These are phyloP conservation scores for Porites lobata DNA, from an alignment of 92 coral and sea anemone genomes.

Conservation along the genomic window DNA sequence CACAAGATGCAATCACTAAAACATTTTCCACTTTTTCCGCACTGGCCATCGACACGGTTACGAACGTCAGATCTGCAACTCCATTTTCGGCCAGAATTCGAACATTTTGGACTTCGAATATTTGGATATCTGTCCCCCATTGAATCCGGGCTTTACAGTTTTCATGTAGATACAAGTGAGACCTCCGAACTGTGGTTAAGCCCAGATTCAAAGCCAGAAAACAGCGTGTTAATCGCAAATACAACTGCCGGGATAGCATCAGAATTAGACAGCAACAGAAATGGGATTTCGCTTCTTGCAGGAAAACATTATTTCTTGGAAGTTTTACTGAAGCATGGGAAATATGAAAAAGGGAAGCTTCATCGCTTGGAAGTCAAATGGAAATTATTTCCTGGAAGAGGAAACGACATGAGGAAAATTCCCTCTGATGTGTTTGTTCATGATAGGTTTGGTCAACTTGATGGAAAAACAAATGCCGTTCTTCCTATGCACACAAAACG, in stretches of 20 bases:
- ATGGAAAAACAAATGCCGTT: slow-evolving; percentile 18
- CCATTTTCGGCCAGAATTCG: slow-evolving; percentile 31
- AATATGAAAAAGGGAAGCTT: not conserved
- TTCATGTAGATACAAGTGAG: slow-evolving; percentile 74
- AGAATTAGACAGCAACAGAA: not conserved
- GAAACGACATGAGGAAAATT: slow-evolving; percentile 22
- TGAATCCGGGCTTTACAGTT: slow-evolving; percentile 48
- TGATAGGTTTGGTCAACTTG: not conserved
- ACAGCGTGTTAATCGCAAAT: slow-evolving; percentile 51
- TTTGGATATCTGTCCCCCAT: slow-evolving; percentile 81
- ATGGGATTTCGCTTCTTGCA: slow-evolving; percentile 1
- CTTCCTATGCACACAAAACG: slow-evolving; percentile 63
- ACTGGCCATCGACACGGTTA: slow-evolving; percentile 72
- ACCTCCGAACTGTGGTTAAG: slow-evolving; percentile 90
- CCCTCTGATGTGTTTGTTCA: slow-evolving; percentile 37
- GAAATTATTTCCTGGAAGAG: slow-evolving; percentile 49
- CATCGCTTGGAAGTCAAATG: slow-evolving; percentile 65
- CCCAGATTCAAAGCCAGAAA: slow-evolving; percentile 63
- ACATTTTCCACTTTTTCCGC: slow-evolving; percentile 80
- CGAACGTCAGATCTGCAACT: slow-evolving; percentile 55
- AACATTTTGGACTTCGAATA: slow-evolving; percentile 80
- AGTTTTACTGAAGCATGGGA: slow-evolving; percentile 80
- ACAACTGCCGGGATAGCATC: not conserved
- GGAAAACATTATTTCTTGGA: slow-evolving; percentile 77
- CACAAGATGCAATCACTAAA: slow-evolving; percentile 64